Conservation (phyloP, 2,888 invertebrate genomes). For the Pristionchus arcanus region DNA sequence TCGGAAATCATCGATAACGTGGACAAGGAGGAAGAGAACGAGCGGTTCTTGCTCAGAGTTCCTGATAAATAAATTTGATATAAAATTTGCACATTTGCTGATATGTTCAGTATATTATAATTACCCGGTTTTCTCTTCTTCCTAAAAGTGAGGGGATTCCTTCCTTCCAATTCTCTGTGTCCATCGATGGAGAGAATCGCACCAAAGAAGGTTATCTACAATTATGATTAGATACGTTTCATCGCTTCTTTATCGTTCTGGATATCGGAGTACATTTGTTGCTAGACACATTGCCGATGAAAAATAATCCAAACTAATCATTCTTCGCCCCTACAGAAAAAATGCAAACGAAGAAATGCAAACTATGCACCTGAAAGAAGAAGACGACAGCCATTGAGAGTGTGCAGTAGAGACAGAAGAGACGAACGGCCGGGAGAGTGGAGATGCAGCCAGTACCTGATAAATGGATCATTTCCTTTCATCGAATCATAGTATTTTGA, state of each 20-base stretch:
- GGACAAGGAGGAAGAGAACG: conserved; percentile 6
- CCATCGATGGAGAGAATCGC: conserved; percentile 32
- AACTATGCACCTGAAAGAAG: conserved; percentile 36
- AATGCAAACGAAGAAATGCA: background rate
- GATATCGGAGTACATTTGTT: background rate
- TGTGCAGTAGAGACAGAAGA: conserved; percentile 52
- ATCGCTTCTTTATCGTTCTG: background rate
- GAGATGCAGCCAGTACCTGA: conserved; percentile 49
- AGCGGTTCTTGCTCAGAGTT: background rate
- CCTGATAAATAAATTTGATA: background rate
- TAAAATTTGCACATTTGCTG: background rate
- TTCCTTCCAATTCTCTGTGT: background rate
- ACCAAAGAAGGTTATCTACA: conserved; percentile 46
- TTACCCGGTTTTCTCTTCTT: background rate
- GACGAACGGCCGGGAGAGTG: conserved; percentile 46
- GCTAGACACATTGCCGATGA: background rate
- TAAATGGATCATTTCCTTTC: background rate
- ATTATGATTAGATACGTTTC: background rate
- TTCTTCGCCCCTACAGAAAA: no score
- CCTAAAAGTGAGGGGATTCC: background rate
- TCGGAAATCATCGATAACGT: background rate
- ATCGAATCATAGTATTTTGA: background rate
- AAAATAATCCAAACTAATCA: background rate
- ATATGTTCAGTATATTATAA: background rate
- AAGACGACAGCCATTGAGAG: conserved; percentile 51